A percentile compares a stretch with the other conserved stretches of the same genome.
phyloP scores from a whole-genome alignment of 2,888 invertebrate species.

The Cyaniris semiargus region DNA sequence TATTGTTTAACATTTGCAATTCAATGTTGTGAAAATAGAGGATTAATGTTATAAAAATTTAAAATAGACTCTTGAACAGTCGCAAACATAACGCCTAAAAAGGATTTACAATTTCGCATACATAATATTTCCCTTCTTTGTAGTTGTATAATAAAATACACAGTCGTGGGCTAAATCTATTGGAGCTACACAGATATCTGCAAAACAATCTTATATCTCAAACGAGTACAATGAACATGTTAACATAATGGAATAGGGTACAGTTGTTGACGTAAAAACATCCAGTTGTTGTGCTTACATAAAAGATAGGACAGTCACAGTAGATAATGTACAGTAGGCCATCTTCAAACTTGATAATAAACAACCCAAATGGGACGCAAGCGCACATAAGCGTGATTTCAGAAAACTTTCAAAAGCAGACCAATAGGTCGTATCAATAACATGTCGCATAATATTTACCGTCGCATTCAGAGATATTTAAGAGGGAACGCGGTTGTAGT shows the following conservation, averaged over 20 bases:
- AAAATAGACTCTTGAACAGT: no score
- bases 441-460: no score
- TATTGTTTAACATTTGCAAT: no score
- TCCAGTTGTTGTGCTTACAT: constrained; percentile 47
- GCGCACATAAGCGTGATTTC: neutral
- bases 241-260: constrained; percentile 34
- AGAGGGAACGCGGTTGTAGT: no score
- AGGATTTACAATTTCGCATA: neutral
- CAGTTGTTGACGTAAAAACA: constrained; percentile 44
- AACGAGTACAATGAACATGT: constrained; percentile 34
- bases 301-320: constrained; percentile 42
- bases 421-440: no score
- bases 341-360: no score
- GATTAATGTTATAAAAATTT: no score
- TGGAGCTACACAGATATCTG: constrained; percentile 11
- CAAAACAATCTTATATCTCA: constrained; percentile 35
- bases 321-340: neutral
- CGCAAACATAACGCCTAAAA: neutral
- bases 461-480: no score
- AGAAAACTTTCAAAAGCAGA: neutral
- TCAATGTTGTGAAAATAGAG: no score
- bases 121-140: neutral
- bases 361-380: no score
- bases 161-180: constrained; percentile 19
- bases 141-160: neutral